A percentile compares a stretch with the other conserved stretches of the same genome.
These are phyloP conservation scores for Linnaemya vulpina DNA, from an alignment of 2,888 invertebrate species.

Conservation along the genomic window DNA sequence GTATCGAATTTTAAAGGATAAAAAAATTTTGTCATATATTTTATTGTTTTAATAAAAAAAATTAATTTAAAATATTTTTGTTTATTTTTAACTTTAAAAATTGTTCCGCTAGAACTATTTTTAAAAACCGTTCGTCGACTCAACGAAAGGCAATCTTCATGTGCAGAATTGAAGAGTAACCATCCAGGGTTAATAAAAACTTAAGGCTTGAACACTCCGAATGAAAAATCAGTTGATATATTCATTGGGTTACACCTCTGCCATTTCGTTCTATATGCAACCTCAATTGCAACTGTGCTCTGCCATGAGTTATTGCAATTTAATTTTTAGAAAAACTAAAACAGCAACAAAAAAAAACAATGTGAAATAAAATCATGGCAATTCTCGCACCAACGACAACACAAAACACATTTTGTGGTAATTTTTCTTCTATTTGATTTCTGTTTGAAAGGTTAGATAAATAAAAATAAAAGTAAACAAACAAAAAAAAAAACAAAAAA, in stretches of 20 bases:
- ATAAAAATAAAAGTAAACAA: conserved; percentile 37
- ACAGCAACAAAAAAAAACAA: conserved; percentile 12
- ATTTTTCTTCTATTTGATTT: conserved; percentile 38
- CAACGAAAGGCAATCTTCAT: no score
- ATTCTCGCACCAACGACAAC: conserved; percentile 28
- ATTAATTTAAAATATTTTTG: no score
- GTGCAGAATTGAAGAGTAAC: no score
- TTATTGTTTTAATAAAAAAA: no score
- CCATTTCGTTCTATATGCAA: background rate
- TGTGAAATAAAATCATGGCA: conserved; percentile 43
- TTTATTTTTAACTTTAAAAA: no score
- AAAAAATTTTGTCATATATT: no score
- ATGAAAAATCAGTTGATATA: background rate
- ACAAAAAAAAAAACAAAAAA: no score
- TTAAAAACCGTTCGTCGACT: no score
- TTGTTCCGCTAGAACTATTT: no score
- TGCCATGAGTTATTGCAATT: conserved; percentile 70
- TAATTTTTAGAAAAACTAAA: conserved; percentile 50
- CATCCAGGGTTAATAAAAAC: no score
- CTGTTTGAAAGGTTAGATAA: conserved; percentile 55
- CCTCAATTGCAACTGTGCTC: conserved; percentile 49
- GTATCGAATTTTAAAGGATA: no score
- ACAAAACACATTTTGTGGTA: conserved; percentile 11
- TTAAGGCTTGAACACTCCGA: background rate
- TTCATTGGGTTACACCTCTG: conserved; percentile 18